phyloP scores from a whole-genome alignment of 2,797 vertebrate species.

The Myotis findleyi region DNA sequence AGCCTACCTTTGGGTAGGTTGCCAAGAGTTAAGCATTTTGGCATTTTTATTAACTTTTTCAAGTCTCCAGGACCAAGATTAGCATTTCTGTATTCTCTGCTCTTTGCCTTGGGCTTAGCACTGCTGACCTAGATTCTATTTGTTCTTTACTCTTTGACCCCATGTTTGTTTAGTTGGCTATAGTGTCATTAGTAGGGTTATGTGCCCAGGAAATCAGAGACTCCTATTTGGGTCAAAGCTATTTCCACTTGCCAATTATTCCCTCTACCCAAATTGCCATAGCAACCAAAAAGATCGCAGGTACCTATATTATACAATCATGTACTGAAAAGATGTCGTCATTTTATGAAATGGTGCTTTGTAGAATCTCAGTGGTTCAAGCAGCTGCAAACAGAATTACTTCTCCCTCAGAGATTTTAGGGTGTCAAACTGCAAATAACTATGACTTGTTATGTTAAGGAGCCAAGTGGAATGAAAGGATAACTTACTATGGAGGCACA shows the following conservation, averaged over 20 bases:
- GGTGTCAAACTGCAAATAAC: neutral
- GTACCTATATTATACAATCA: neutral
- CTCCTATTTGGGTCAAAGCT: constrained; percentile 1
- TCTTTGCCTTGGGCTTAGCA: neutral
- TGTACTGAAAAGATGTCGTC: neutral
- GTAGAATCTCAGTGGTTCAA: constrained; percentile 27
- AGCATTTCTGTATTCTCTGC: neutral
- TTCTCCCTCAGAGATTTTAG: neutral
- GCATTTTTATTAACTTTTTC: neutral
- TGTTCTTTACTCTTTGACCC: neutral
- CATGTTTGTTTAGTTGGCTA: neutral
- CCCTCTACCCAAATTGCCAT: neutral
- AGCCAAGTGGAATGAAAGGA: neutral
- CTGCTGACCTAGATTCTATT: neutral
- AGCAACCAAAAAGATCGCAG: constrained; percentile 38
- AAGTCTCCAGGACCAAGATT: neutral
- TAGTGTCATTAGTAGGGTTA: neutral
- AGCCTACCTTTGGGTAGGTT: constrained; percentile 16
- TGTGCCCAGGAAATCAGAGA: neutral
- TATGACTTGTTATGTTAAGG: neutral
- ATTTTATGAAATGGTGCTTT: constrained; percentile 22
- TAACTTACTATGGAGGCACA: neutral
- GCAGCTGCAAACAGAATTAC: neutral
- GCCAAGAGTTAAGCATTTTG: constrained; percentile 39
- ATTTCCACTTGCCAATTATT: neutral